A percentile compares a stretch with the other conserved stretches of the same genome.
Evolutionary conservation across 2,797 vertebrate species (phyloP).

Genomic region (Triplophysa bombifrons): DNA sequence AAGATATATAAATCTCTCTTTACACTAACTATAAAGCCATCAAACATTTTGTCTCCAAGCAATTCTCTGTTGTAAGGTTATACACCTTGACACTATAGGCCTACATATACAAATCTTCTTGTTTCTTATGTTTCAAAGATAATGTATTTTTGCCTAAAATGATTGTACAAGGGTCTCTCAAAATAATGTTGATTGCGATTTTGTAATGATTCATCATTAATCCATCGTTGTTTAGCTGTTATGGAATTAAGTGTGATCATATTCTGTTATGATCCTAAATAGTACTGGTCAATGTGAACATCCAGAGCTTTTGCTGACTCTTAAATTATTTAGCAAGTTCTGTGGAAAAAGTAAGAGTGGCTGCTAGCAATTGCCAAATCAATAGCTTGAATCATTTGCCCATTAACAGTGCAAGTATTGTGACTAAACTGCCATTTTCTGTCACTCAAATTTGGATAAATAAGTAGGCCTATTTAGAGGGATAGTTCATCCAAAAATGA

Average conservation of each 20-base stretch:
- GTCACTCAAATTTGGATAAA: background rate
- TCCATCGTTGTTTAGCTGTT: background rate
- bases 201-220: background rate
- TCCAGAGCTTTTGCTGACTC: conserved; percentile 23
- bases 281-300: conserved; percentile 13
- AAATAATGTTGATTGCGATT: background rate
- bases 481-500: no score
- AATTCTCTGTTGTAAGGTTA: background rate
- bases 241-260: conserved; percentile 4
- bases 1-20: background rate
- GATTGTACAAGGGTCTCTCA: background rate
- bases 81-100: no score
- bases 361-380: conserved; percentile 16
- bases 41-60: background rate
- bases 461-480: no score
- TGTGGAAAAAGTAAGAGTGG: conserved; percentile 14
- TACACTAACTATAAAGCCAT: background rate
- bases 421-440: background rate
- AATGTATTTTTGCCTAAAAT: no score
- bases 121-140: no score
- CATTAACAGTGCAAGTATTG: background rate
- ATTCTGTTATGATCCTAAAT: background rate
- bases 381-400: conserved; percentile 13
- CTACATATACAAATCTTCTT: no score
- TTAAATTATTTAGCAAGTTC: conserved; percentile 16